Conservation (phyloP, 2,113 vertebrate species). For the Melierax canorus region DNA sequence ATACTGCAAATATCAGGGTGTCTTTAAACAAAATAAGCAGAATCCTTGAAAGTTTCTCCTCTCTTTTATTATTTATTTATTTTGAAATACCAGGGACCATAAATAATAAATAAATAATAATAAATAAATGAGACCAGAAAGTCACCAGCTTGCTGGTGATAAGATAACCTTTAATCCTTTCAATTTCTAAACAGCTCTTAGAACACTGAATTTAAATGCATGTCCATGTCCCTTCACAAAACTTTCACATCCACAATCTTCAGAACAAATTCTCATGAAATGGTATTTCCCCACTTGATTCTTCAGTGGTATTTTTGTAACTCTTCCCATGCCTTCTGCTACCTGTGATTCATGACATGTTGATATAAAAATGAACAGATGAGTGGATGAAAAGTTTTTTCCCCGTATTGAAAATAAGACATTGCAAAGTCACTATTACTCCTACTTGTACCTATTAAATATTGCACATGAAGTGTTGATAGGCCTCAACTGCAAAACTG, state of each 20-base stretch:
- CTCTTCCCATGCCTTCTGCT: neutral
- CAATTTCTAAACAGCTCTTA: neutral
- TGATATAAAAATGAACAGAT: neutral
- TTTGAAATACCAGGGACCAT: neutral
- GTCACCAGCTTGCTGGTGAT: neutral
- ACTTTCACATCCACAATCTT: neutral
- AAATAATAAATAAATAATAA: neutral
- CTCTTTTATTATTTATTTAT: neutral
- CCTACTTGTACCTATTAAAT: neutral
- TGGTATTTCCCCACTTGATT: neutral
- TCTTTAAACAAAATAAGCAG: neutral
- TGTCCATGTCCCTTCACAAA: neutral
- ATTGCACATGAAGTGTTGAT: neutral
- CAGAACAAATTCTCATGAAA: neutral
- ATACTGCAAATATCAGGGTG: neutral
- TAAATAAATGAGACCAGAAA: neutral
- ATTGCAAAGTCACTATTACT: neutral
- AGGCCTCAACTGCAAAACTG: neutral
- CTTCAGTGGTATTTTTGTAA: neutral
- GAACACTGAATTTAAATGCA: neutral
- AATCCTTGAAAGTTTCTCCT: neutral
- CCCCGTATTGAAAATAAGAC: neutral
- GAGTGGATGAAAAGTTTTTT: neutral
- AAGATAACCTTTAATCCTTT: neutral
- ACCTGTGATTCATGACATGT: rapidly evolving